Evolutionary conservation across 1,140 invertebrate species (phyloP).

Genomic region (Aphelinus atriplicis): DNA sequence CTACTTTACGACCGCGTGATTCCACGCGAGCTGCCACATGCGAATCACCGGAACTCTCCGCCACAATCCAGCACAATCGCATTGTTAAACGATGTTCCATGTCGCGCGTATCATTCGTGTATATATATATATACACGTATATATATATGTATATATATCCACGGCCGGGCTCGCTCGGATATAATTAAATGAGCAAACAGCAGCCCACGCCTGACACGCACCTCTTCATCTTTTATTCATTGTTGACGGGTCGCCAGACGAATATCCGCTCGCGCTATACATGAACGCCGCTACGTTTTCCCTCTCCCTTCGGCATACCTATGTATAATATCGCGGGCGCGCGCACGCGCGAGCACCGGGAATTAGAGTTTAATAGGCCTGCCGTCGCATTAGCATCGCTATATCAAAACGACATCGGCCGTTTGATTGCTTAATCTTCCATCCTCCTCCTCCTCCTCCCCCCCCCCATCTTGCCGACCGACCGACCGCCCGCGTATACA

Average conservation of each 20-base stretch:
- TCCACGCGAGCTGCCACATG: not conserved
- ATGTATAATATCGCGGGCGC: slow-evolving; percentile 43
- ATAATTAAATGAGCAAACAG: not conserved
- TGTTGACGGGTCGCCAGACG: slow-evolving; percentile 27
- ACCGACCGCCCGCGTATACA: not conserved
- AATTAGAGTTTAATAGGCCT: slow-evolving; percentile 43
- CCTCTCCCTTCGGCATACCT: slow-evolving; percentile 37
- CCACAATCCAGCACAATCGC: not conserved
- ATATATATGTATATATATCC: no score
- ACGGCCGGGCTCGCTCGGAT: not conserved
- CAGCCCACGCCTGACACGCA: not conserved
- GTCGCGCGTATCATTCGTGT: no score
- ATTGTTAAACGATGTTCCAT: no score
- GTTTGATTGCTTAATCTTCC: slow-evolving; percentile 59
- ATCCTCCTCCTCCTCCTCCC: slow-evolving; percentile 1
- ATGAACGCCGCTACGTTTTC: not conserved
- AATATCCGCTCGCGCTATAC: slow-evolving; percentile 24
- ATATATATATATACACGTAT: no score
- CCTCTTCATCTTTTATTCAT: slow-evolving; percentile 34
- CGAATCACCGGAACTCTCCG: not conserved
- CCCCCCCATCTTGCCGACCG: slow-evolving; percentile 5
- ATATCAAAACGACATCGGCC: slow-evolving; percentile 56
- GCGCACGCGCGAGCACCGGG: slow-evolving; percentile 41
- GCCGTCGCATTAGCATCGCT: slow-evolving; percentile 58
- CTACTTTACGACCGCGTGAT: no score